These are phyloP conservation scores for Phyllostomus discolor DNA, from an alignment of 2,113 vertebrate species.

Conservation along the genomic window DNA sequence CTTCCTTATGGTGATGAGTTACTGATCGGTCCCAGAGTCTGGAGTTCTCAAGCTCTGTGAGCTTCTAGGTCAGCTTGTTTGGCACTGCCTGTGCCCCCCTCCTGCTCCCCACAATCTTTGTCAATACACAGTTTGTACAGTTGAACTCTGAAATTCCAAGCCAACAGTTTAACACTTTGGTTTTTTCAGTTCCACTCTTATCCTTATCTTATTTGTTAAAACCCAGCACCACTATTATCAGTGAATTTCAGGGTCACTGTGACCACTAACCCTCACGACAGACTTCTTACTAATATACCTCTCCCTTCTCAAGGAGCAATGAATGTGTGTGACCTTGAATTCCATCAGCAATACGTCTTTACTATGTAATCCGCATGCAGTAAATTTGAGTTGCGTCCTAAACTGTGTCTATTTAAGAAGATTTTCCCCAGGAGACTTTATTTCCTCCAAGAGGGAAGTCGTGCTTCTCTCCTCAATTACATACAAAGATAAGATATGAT, in stretches of 20 bases:
- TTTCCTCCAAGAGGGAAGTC: not conserved
- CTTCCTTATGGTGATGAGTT: not conserved
- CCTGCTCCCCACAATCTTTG: fast-evolving
- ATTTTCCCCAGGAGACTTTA: constrained; percentile 21
- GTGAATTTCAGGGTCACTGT: not conserved
- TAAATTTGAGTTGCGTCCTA: not conserved
- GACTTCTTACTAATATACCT: not conserved
- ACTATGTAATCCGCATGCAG: not conserved
- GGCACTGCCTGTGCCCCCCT: fast-evolving
- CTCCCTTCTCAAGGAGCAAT: not conserved
- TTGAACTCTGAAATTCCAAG: not conserved
- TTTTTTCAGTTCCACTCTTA: not conserved
- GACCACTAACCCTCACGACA: not conserved
- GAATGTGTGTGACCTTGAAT: not conserved
- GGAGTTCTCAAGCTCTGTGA: not conserved
- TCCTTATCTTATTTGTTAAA: not conserved
- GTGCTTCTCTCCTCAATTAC: not conserved
- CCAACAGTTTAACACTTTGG: not conserved
- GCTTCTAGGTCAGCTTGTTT: fast-evolving
- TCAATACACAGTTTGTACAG: not conserved
- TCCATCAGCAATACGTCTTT: not conserved
- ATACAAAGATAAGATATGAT: not conserved
- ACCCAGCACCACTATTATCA: not conserved
- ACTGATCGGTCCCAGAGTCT: not conserved
- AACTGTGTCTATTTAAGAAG: not conserved